A percentile compares a stretch with the other conserved stretches of the same genome.
Conservation (phyloP, 2,113 vertebrate species). For the Cyanoramphus novaezelandiae region DNA sequence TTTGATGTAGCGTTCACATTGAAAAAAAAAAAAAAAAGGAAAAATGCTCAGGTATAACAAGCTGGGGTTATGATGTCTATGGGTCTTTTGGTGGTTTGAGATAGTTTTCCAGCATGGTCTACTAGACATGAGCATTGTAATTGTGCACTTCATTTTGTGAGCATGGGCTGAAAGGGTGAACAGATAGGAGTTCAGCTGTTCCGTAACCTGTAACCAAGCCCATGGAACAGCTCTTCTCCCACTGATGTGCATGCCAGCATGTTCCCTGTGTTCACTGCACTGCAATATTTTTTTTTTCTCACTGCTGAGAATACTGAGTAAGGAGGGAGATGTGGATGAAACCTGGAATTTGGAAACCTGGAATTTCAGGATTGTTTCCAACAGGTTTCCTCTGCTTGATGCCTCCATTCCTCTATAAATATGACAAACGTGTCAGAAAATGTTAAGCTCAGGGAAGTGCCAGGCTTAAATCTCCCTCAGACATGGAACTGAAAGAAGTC, state of each 20-base stretch:
- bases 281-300: not conserved
- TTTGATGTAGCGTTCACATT: not conserved
- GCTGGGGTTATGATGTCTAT: not conserved
- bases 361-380: not conserved
- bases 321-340: not conserved
- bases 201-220: not conserved
- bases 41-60: not conserved
- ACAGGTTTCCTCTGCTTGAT: not conserved
- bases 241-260: not conserved
- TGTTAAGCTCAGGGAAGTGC: not conserved
- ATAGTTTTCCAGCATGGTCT: not conserved
- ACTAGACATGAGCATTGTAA: not conserved
- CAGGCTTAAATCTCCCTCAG: not conserved
- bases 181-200: not conserved
- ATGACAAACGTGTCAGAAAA: not conserved
- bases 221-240: not conserved
- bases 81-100: not conserved
- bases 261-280: not conserved
- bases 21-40: accelerated
- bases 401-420: not conserved
- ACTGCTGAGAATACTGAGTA: not conserved
- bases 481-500: not conserved
- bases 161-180: not conserved
- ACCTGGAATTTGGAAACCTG: not conserved
- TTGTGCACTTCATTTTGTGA: not conserved